A percentile compares a stretch with the other conserved stretches of the same genome.
These are phyloP conservation scores for Eulemur macaco DNA, from an alignment of 2,113 vertebrate genomes.

Conservation along the genomic window DNA sequence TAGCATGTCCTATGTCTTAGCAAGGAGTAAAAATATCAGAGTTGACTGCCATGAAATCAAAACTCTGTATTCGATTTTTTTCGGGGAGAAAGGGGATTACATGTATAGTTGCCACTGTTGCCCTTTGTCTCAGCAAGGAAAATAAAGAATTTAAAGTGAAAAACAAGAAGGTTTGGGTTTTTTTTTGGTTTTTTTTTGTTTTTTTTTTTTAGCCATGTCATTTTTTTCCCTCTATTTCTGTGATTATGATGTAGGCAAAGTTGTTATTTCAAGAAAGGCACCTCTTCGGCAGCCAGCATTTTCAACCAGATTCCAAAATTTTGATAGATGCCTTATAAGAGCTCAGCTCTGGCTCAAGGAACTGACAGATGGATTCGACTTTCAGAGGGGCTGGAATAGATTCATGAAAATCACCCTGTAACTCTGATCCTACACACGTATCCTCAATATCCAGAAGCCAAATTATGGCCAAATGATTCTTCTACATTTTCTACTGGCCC, in stretches of 20 bases:
- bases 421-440: slow-evolving; percentile 64
- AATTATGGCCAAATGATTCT: slow-evolving; percentile 49
- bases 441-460: slow-evolving; percentile 73
- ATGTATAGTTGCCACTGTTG: neutral
- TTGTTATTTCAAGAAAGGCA: slow-evolving; percentile 56
- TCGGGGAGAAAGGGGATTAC: neutral
- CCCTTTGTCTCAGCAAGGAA: slow-evolving; percentile 54
- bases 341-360: slow-evolving; percentile 53
- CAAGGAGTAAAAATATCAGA: slow-evolving; percentile 8
- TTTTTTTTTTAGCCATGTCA: neutral
- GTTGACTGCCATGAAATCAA: slow-evolving; percentile 42
- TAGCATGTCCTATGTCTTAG: neutral
- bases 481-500: slow-evolving; percentile 37
- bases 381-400: slow-evolving; percentile 48
- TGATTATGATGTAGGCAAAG: slow-evolving; percentile 61
- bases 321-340: slow-evolving; percentile 63
- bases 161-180: neutral
- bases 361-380: slow-evolving; percentile 53
- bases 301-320: slow-evolving; percentile 55
- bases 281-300: slow-evolving; percentile 6
- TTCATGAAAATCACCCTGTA: slow-evolving; percentile 65
- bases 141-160: slow-evolving; percentile 57
- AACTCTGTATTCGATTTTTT: neutral
- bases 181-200: no score
- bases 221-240: neutral